Conservation (phyloP, 2,888 invertebrate species). For the Trachelus stipa region DNA sequence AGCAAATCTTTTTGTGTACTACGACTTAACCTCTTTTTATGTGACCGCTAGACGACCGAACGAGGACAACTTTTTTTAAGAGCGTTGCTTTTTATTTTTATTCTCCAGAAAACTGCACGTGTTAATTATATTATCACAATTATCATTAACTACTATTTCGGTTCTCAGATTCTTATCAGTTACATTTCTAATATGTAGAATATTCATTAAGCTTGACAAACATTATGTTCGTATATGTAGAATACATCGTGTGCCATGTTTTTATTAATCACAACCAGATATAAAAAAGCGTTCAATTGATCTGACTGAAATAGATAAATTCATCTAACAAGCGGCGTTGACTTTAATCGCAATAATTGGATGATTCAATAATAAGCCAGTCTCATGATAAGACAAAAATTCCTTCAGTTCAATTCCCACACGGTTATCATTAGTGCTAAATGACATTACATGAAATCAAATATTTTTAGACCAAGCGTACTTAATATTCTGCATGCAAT, state of each 20-base stretch:
- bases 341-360: neutral
- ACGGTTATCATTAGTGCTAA: neutral
- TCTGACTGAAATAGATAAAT: neutral
- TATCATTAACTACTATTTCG: neutral
- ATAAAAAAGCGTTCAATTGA: neutral
- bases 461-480: neutral
- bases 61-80: neutral
- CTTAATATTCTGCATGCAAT: neutral
- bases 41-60: neutral
- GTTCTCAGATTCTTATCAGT: neutral
- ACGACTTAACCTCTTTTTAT: neutral
- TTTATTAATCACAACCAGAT: neutral
- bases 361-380: neutral
- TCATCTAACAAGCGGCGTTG: neutral
- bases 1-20: neutral
- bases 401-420: neutral
- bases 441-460: neutral
- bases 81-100: neutral
- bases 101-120: neutral
- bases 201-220: neutral
- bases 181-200: neutral
- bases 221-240: neutral
- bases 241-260: neutral
- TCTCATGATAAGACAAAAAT: neutral
- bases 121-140: neutral